These are phyloP conservation scores for Amphimallon solstitiale DNA, from an alignment of 2,888 invertebrate genomes.

Conservation along the genomic window DNA sequence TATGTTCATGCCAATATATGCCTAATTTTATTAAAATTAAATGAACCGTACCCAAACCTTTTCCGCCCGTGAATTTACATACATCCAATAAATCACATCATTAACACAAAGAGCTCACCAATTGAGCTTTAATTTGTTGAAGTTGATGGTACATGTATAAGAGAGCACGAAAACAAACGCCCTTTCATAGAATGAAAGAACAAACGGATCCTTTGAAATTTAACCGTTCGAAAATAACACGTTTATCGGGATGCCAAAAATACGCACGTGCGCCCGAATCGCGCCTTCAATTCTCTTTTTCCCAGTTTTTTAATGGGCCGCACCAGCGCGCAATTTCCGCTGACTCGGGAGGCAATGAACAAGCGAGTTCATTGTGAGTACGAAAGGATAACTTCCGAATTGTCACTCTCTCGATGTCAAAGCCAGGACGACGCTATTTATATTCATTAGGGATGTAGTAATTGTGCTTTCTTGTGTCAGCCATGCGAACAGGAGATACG, in stretches of 20 bases:
- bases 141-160: too few relatives aligned
- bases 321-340: constrained; percentile 27
- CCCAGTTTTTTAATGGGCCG: constrained; percentile 27
- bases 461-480: constrained; percentile 8
- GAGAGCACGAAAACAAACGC: not conserved
- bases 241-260: constrained; percentile 25
- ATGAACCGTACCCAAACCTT: too few relatives aligned
- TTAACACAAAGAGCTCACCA: too few relatives aligned
- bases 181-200: not conserved
- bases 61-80: too few relatives aligned
- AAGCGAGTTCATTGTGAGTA: constrained; percentile 17
- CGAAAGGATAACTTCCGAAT: constrained; percentile 28
- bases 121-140: too few relatives aligned
- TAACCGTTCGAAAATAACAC: constrained; percentile 9
- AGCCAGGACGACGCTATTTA: constrained; percentile 22
- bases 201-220: constrained; percentile 1
- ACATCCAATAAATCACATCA: too few relatives aligned
- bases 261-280: constrained; percentile 18
- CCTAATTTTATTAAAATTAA: too few relatives aligned
- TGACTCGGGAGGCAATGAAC: constrained; percentile 14
- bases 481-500: too few relatives aligned
- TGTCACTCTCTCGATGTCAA: constrained; percentile 11
- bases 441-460: constrained; percentile 15
- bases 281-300: constrained; percentile 4
- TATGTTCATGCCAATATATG: too few relatives aligned